phyloP scores from a whole-genome alignment of 2,797 vertebrate genomes.

The Poeciliopsis gracilis region DNA sequence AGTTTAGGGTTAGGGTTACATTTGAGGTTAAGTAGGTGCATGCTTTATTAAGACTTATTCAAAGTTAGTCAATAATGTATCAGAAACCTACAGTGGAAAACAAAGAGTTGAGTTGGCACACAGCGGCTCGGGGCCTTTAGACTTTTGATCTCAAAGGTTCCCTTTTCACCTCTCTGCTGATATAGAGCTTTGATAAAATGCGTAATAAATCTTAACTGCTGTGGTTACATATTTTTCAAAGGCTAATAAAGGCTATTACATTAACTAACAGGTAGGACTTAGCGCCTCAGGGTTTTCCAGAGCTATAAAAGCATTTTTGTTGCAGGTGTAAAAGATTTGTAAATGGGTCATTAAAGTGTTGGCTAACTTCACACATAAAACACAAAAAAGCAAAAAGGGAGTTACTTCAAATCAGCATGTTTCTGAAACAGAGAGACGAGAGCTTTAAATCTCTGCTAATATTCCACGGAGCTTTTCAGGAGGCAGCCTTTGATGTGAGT shows the following conservation, averaged over 20 bases:
- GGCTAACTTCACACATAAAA: conserved; percentile 77
- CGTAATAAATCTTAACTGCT: conserved; percentile 71
- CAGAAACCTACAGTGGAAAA: not conserved
- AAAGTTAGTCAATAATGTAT: not conserved
- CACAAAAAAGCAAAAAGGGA: conserved; percentile 49
- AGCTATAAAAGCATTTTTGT: conserved; percentile 77
- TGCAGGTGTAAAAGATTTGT: conserved; percentile 81
- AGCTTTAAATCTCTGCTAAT: conserved; percentile 80
- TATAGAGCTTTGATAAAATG: conserved; percentile 71
- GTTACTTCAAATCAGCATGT: conserved; percentile 77
- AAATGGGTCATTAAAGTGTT: conserved; percentile 80
- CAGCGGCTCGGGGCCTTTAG: conserved; percentile 7
- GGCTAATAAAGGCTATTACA: conserved; percentile 66
- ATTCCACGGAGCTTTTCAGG: conserved; percentile 79
- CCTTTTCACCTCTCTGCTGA: conserved; percentile 23
- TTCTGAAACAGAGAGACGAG: conserved; percentile 70
- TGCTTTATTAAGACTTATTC: not conserved
- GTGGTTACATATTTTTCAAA: conserved; percentile 73
- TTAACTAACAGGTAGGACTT: conserved; percentile 65
- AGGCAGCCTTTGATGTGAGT: conserved; percentile 82
- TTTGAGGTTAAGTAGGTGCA: not conserved
- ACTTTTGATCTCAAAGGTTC: conserved; percentile 58
- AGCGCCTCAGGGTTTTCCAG: conserved; percentile 54
- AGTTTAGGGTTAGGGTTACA: not conserved
- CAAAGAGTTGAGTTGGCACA: not conserved